These are phyloP conservation scores for Crypturellus undulatus DNA, from an alignment of 2,113 vertebrate species.

Conservation along the genomic window DNA sequence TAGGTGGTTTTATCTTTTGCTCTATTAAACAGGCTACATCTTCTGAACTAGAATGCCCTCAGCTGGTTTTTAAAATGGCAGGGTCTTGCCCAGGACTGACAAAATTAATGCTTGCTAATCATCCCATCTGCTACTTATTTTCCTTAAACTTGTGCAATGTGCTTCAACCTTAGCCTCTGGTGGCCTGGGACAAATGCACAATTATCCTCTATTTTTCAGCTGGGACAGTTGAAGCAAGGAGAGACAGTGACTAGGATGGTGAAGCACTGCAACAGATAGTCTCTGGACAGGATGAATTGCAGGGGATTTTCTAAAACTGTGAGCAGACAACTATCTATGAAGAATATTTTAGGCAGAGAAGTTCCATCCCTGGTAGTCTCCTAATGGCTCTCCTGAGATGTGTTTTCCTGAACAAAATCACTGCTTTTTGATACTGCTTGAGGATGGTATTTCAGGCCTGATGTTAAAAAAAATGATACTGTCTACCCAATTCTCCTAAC, in stretches of 20 bases:
- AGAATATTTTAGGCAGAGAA: background rate
- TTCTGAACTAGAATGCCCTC: background rate
- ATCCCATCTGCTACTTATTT: background rate
- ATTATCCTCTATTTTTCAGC: background rate
- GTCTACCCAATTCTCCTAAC: background rate
- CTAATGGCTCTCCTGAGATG: background rate
- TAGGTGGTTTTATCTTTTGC: background rate
- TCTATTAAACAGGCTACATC: background rate
- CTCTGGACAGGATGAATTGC: background rate
- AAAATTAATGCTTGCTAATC: background rate
- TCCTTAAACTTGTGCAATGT: background rate
- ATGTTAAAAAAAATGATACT: background rate
- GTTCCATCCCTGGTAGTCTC: background rate
- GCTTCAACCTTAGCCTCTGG: background rate
- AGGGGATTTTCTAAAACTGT: background rate
- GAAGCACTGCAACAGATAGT: background rate
- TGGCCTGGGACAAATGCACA: background rate
- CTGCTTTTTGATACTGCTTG: rapidly evolving
- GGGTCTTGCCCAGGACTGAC: background rate
- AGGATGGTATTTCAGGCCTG: background rate
- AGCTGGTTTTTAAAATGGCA: background rate
- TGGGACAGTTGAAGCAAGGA: background rate
- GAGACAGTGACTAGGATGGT: background rate
- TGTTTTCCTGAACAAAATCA: background rate
- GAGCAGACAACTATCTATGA: background rate